Base-by-base conservation (phyloP, 2,888 invertebrate genomes). In the Napeogenes sylphis region DNA sequence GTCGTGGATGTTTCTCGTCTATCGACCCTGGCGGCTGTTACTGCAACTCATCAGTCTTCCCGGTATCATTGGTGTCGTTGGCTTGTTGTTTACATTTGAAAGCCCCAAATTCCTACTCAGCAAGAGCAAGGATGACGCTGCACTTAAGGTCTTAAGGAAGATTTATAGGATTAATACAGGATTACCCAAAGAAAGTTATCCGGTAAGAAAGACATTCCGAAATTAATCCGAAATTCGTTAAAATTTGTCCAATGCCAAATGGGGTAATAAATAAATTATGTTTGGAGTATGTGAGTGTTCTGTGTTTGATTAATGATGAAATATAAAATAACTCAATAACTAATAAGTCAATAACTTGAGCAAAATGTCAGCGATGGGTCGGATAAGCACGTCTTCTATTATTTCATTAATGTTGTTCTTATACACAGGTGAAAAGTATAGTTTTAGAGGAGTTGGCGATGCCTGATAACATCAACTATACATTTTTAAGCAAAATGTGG, bases 71-170 rank as follows among this genome's bases (percentile, higher is more conserved):
- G 93, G 94, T 0, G 90, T 92, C 0, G 10, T 93, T 0, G 87
- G 91, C 38, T 82, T 93, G 21, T 73, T 90, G 0, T 85, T 86
- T 55, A 82, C 93, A 60, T 93, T 94, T 0, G 96, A 96, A 77
- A 96, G 95, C 70, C 96, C 96, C 0, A 95, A 95, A 77, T 96
- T 93, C 76, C 85, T 94, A 54, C 85, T 94, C 3, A 92, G 93
- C 47, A 93, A 92, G 69, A 92, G 92, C 0, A 84, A 87, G 62
- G 81, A 91, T 0, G 84, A 91, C 0, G 90, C 92, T 58, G 93
- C 95, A 0, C 70, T 95, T 42, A 66, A 75, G 0, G 77, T 81
- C 4, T 68, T 90, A 46, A 76, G 69, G 45, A 62, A 59, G 6
- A 89, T 89, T 12, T 79, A 78, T 59, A 67, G 65, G 3, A 70